These are phyloP conservation scores for Myrmecophaga tridactyla DNA, from an alignment of 2,113 vertebrate genomes.

Conservation along the genomic window DNA sequence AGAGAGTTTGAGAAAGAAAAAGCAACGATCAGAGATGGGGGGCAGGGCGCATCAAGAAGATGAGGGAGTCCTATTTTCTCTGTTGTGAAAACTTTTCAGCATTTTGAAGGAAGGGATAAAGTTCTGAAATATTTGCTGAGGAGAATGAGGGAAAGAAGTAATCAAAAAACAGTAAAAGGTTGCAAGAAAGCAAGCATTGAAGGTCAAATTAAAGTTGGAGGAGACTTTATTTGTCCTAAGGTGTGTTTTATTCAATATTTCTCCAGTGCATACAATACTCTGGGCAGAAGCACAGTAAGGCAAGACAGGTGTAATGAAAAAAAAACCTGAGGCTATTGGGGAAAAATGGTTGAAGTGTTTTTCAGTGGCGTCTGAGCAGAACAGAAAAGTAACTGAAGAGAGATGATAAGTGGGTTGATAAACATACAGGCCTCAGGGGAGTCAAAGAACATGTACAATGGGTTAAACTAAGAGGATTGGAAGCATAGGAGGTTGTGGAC, in stretches of 20 bases:
- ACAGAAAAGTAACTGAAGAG: neutral
- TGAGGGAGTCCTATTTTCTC: neutral
- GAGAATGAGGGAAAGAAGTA: neutral
- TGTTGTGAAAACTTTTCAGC: neutral
- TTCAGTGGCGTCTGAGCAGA: neutral
- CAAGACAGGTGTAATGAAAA: neutral
- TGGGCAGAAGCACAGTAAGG: neutral
- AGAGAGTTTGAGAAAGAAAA: neutral
- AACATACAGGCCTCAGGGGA: neutral
- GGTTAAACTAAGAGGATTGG: neutral
- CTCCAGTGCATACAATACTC: neutral
- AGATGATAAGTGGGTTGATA: neutral
- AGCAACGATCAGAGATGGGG: neutral
- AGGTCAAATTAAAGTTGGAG: neutral
- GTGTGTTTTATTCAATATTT: neutral
- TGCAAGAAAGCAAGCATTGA: neutral
- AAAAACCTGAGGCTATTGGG: neutral
- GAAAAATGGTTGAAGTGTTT: neutral
- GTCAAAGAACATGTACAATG: neutral
- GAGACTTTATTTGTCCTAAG: neutral
- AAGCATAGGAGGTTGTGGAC: neutral
- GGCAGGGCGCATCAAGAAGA: neutral
- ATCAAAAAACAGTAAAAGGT: neutral
- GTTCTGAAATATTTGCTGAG: neutral
- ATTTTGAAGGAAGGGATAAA: neutral